These are phyloP conservation scores for Aspidiotus rigidus DNA, from an alignment of 2,888 invertebrate genomes.

Conservation along the genomic window DNA sequence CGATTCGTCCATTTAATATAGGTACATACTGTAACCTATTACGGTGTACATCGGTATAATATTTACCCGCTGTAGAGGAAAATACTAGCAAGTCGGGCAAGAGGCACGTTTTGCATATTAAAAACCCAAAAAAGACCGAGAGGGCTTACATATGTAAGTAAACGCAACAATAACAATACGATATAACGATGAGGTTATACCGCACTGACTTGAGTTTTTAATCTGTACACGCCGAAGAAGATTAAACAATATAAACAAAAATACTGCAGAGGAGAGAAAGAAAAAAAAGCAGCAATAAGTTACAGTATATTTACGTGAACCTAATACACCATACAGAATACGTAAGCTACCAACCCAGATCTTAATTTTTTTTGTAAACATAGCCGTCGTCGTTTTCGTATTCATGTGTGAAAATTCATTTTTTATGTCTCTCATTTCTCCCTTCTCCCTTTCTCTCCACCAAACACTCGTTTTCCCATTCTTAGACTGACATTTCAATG, in stretches of 20 bases:
- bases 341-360: constrained; percentile 29
- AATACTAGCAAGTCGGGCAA: constrained; percentile 7
- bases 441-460: neutral
- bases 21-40: no score
- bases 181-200: no score
- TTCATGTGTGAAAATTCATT: constrained; percentile 30
- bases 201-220: neutral
- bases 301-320: constrained; percentile 24
- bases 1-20: neutral
- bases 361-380: constrained; percentile 29
- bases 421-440: constrained; percentile 1
- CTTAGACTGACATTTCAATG: no score
- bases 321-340: neutral
- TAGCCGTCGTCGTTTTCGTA: constrained; percentile 26
- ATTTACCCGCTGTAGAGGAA: constrained; percentile 21
- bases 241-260: constrained; percentile 9
- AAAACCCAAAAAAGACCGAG: constrained; percentile 8
- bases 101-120: constrained; percentile 29
- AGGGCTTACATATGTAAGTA: neutral
- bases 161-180: no score
- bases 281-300: constrained; percentile 24
- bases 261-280: neutral
- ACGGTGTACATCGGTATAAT: constrained; percentile 2
- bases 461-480: constrained; percentile 9
- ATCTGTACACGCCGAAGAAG: constrained; percentile 19